These are phyloP conservation scores for Uloborus diversus DNA, from an alignment of 1,140 invertebrate species.

Conservation along the genomic window DNA sequence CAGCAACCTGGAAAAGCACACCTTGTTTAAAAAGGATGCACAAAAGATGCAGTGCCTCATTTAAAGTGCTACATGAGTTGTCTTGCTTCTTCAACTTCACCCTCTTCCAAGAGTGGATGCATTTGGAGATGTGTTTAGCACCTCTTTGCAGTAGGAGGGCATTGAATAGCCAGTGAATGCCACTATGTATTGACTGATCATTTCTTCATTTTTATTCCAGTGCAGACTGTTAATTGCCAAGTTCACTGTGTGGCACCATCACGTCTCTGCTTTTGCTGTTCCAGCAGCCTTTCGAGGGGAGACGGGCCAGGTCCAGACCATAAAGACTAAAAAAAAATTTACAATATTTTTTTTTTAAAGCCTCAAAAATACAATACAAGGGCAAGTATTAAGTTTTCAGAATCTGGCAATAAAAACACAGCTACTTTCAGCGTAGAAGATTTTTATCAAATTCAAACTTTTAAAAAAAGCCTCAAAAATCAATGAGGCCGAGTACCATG, in stretches of 20 bases:
- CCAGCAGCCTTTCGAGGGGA: constrained; percentile 79
- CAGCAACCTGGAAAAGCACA: constrained; percentile 26
- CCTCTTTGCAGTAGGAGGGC: constrained; percentile 1
- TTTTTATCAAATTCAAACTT: too few species aligned
- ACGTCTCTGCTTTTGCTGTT: constrained; percentile 74
- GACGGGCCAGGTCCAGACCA: constrained; percentile 81
- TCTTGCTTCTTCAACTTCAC: not conserved
- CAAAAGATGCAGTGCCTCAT: constrained; percentile 40
- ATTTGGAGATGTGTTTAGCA: constrained; percentile 8
- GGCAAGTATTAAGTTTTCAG: too few species aligned
- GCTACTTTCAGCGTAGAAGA: too few species aligned
- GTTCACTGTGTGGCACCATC: constrained; percentile 51
- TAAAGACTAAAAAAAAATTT: constrained; percentile 74
- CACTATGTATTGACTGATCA: constrained; percentile 26
- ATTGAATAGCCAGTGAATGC: not conserved
- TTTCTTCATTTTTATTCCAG: not conserved
- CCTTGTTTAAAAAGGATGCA: constrained; percentile 12
- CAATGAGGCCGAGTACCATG: too few species aligned
- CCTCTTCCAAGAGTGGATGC: not conserved
- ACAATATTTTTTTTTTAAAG: too few species aligned
- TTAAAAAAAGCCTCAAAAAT: too few species aligned
- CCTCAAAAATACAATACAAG: too few species aligned
- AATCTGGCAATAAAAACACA: too few species aligned
- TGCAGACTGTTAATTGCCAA: not conserved
- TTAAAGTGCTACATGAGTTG: constrained; percentile 18